phyloP scores from a whole-genome alignment of 2,888 invertebrate species.

The Pachliopta kotzebuea region DNA sequence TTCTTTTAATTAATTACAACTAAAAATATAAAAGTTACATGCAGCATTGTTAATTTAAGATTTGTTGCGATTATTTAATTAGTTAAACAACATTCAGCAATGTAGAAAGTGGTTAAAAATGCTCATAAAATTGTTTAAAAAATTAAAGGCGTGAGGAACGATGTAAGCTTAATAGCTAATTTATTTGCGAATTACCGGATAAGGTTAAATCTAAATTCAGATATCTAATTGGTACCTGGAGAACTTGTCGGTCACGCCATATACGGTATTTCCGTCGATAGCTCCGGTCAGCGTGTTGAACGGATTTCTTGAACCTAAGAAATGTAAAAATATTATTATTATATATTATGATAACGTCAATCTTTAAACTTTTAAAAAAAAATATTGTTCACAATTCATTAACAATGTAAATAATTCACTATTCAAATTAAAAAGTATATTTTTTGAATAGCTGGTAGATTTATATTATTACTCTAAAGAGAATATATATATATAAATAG shows the following conservation, averaged over 20 bases:
- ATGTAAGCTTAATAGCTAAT: slow-evolving; percentile 2
- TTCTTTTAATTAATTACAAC: too few relatives aligned
- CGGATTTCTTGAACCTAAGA: slow-evolving; percentile 88
- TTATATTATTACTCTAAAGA: too few relatives aligned
- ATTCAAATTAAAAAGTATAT: background rate
- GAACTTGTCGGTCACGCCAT: slow-evolving; percentile 91
- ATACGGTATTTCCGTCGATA: slow-evolving; percentile 94
- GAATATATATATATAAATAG: too few relatives aligned
- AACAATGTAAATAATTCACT: background rate
- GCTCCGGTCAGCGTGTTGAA: slow-evolving; percentile 93
- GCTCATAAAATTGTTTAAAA: slow-evolving; percentile 4
- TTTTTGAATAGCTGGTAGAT: too few relatives aligned
- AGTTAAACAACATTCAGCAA: slow-evolving; percentile 16
- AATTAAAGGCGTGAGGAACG: background rate
- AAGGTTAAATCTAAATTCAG: slow-evolving; percentile 32
- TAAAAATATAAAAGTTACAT: too few relatives aligned
- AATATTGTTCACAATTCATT: too few relatives aligned
- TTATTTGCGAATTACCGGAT: slow-evolving; percentile 11
- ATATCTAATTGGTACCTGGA: slow-evolving; percentile 76
- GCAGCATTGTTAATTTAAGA: too few relatives aligned
- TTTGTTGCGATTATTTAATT: background rate
- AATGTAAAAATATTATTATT: slow-evolving; percentile 26
- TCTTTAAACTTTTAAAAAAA: background rate
- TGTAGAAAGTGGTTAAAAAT: slow-evolving; percentile 8
- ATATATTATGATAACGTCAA: background rate